Conservation (phyloP, 2,797 vertebrate species). For the Argya squamiceps region DNA sequence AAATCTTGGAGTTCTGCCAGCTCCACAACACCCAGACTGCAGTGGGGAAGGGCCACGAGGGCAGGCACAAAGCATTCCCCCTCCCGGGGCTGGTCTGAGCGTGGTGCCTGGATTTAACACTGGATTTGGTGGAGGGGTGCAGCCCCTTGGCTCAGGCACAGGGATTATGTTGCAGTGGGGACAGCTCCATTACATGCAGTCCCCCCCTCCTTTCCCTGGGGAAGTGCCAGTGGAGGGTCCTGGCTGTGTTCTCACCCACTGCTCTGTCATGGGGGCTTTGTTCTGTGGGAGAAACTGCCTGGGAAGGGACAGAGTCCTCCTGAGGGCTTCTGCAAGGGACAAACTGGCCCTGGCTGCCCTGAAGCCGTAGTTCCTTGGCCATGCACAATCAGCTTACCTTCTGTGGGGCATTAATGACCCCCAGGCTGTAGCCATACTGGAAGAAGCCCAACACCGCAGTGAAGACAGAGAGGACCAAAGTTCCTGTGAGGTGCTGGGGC, state of each 20-base stretch:
- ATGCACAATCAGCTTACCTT: constrained; percentile 74
- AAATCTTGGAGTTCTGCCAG: not conserved
- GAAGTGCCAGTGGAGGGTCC: accelerated
- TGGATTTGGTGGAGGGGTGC: not conserved
- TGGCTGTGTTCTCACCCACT: accelerated
- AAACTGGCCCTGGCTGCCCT: not conserved
- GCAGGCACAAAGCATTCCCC: not conserved
- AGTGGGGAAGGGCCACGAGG: accelerated
- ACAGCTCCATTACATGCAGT: accelerated
- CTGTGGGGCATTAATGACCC: constrained; percentile 96
- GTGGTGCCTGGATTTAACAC: accelerated
- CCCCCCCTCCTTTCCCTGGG: not conserved
- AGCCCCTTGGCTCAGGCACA: not conserved
- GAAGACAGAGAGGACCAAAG: constrained; percentile 86
- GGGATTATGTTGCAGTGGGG: accelerated
- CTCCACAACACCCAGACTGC: not conserved
- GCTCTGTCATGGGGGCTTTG: not conserved
- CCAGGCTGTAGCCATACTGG: constrained; percentile 92
- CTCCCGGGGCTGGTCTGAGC: accelerated
- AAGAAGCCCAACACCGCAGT: constrained; percentile 88
- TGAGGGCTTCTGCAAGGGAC: not conserved
- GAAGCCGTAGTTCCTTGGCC: not conserved
- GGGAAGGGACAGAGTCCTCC: not conserved
- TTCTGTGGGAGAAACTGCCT: not conserved
- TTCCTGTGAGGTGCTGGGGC: constrained; percentile 83